These are phyloP conservation scores for Petrocephalus schoutedeni DNA, from an alignment of 2,797 vertebrate species.

Conservation along the genomic window DNA sequence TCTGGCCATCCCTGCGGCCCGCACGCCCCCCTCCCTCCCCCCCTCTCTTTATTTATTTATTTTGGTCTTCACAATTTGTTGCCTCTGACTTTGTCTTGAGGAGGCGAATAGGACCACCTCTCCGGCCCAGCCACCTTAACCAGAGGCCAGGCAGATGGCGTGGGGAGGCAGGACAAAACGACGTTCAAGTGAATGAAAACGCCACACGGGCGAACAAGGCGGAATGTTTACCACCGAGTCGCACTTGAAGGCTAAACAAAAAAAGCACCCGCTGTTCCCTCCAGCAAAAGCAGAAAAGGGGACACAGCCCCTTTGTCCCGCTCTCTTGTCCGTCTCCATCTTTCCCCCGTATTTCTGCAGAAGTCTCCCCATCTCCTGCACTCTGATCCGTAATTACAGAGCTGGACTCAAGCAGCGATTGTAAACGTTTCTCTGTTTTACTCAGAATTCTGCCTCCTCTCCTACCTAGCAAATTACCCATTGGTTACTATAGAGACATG, in stretches of 20 bases:
- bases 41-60: not conserved
- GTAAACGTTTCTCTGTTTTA: slow-evolving; percentile 61
- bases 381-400: slow-evolving; percentile 69
- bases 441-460: slow-evolving; percentile 59
- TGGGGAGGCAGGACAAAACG: not conserved
- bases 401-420: slow-evolving; percentile 70
- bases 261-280: not conserved
- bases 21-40: not conserved
- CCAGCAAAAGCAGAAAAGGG: not conserved
- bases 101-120: not conserved
- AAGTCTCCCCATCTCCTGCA: slow-evolving; percentile 43
- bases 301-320: not conserved
- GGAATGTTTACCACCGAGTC: not conserved
- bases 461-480: slow-evolving; percentile 68
- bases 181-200: not conserved
- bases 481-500: slow-evolving; percentile 71
- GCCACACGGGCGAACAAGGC: not conserved
- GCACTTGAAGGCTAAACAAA: not conserved
- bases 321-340: not conserved
- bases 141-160: not conserved
- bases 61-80: not conserved
- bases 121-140: not conserved
- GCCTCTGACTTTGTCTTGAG: not conserved
- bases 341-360: slow-evolving; percentile 6
- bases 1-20: not conserved